Evolutionary conservation across 2,888 invertebrate genomes (phyloP).

Genomic region (Hirtodrosophila trivittata): DNA sequence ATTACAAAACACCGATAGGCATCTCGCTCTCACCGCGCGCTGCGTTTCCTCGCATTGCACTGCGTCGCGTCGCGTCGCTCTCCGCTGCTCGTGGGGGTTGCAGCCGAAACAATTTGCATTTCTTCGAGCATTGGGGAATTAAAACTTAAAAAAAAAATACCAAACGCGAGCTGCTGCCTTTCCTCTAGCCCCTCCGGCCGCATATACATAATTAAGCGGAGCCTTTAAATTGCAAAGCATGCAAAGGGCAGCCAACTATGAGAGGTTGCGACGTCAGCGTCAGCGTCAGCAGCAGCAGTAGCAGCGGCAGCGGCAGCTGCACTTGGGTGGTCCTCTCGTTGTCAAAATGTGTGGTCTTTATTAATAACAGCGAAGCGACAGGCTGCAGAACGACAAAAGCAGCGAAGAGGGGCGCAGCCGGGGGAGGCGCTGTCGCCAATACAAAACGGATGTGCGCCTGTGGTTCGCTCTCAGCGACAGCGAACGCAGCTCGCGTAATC

Average conservation of each 20-base stretch:
- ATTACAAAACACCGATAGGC: slow-evolving; percentile 80
- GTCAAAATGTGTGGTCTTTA: slow-evolving; percentile 84
- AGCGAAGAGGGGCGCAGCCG: slow-evolving; percentile 3
- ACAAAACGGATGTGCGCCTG: slow-evolving; percentile 71
- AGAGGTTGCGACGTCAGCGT: slow-evolving; percentile 32
- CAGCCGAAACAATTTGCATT: slow-evolving; percentile 71
- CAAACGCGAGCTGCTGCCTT: slow-evolving; percentile 28
- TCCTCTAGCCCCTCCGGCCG: slow-evolving; percentile 34
- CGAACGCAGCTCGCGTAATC: slow-evolving; percentile 41
- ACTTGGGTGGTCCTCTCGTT: slow-evolving; percentile 83
- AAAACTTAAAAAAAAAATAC: slow-evolving; percentile 23
- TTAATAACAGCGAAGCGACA: slow-evolving; percentile 80
- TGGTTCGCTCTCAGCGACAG: slow-evolving; percentile 13
- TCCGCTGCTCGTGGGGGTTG: slow-evolving; percentile 53
- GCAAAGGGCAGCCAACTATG: slow-evolving; percentile 60
- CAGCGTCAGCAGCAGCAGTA: slow-evolving; percentile 10
- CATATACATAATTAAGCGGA: slow-evolving; percentile 72
- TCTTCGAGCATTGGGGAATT: slow-evolving; percentile 69
- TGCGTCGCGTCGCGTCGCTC: not conserved
- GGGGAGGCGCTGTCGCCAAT: slow-evolving; percentile 72
- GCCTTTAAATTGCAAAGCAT: slow-evolving; percentile 74
- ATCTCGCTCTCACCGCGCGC: slow-evolving; percentile 61
- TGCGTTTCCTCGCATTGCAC: not conserved
- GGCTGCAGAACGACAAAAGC: slow-evolving; percentile 11
- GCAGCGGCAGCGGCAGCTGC: slow-evolving; percentile 48